A percentile compares a stretch with the other conserved stretches of the same genome.
Conservation (phyloP, 2,797 vertebrate genomes). For the Setipinna tenuifilis region DNA sequence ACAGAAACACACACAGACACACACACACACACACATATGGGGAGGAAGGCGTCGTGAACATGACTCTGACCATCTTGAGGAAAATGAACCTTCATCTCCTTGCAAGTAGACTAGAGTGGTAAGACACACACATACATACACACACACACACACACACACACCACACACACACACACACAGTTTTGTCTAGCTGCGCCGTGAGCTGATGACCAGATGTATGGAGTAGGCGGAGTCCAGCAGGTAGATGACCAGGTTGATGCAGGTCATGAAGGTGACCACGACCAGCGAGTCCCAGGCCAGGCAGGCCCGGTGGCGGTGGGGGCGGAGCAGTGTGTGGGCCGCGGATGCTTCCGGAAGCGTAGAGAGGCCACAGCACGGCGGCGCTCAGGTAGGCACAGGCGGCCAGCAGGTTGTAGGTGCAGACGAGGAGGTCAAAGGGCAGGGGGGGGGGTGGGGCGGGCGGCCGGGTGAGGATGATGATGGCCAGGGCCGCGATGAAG, state of each 20-base stretch:
- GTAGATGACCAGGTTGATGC: slow-evolving; percentile 82
- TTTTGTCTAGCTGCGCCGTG: slow-evolving; percentile 50
- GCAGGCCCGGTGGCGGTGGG: slow-evolving; percentile 34
- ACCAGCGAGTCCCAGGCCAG: slow-evolving; percentile 72
- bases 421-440: slow-evolving; percentile 64
- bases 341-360: slow-evolving; percentile 56
- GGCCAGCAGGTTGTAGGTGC: slow-evolving; percentile 73
- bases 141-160: too few relatives aligned
- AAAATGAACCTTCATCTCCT: too few relatives aligned
- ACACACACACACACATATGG: too few relatives aligned
- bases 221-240: slow-evolving; percentile 78
- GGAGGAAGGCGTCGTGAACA: too few relatives aligned
- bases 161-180: too few relatives aligned
- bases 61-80: too few relatives aligned
- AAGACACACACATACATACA: too few relatives aligned
- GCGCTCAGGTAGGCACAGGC: slow-evolving; percentile 76
- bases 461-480: slow-evolving; percentile 78
- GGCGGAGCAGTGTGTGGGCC: fast-evolving
- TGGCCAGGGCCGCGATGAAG: slow-evolving; percentile 80
- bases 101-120: too few relatives aligned
- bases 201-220: slow-evolving; percentile 74
- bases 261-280: slow-evolving; percentile 79
- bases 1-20: too few relatives aligned
- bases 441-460: slow-evolving; percentile 65
- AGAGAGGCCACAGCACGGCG: slow-evolving; percentile 83